Evolutionary conservation across 1,140 invertebrate species (phyloP), one percentile per base, ranked within the genome.

Genomic region (Cataglyphis hispanica): DNA sequence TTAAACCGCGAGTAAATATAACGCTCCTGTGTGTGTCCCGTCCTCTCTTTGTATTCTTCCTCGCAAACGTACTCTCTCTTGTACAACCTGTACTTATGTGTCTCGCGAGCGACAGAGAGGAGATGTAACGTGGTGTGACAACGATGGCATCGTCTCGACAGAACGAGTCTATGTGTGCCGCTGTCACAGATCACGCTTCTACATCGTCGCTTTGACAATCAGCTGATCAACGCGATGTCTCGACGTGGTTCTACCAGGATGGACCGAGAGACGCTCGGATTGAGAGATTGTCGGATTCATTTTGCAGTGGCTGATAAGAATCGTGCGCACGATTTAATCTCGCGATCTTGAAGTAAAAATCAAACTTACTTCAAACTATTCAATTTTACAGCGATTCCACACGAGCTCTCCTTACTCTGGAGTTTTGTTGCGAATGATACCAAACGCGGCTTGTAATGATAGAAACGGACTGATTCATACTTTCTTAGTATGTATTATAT

Each of bases 261-360:
- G 40, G n/a, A 46, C 25, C 13, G 43, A 80, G 22, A 80, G 63
- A 69, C 6, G 64, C 27, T 37, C 25, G 2, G 64, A 31, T n/a
- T n/a, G n/a, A n/a, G n/a, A n/a, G n/a, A n/a, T 46, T 34, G 25
- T 77, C n/a, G 43, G 43, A 43, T 43, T 40, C 63, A 46, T 46
- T 27, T 66, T 4, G n/a, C n/a, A 5, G 13, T 4, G 25, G 25
- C 7, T 46, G 43, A 80, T 80, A 80, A 69, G 22, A n/a, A 56
- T 69, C 76, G 27, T 8, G 19, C 58, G n/a, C 31, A n/a, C 25
- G 61, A 67, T 37, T 53, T 67, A 67, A 78, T 67, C 13, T 66
- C 10, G 19, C 76, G 22, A 10, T 25, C 25, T 25, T 31, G 1
- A 46, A 25, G 40, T 34, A 6, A n/a, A 31, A 31, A 31, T 31